These are phyloP conservation scores for Hydrolagus colliei DNA, from an alignment of 2,797 vertebrate species.

Conservation along the genomic window DNA sequence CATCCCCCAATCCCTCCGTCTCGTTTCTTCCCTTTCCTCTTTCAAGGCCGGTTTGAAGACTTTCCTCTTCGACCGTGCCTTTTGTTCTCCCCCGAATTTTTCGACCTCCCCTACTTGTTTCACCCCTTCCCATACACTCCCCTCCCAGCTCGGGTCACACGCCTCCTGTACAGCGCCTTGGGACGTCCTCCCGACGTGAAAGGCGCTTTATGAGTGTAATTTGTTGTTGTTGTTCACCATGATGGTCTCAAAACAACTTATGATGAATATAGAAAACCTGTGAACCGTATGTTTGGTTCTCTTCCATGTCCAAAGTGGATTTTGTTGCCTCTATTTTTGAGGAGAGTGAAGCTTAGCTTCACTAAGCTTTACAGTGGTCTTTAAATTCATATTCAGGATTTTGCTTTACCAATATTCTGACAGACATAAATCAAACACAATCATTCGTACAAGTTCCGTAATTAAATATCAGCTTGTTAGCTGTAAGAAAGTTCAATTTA, in stretches of 20 bases:
- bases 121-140: no score
- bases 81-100: no score
- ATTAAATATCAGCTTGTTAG: conserved; percentile 20
- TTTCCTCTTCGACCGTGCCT: no score
- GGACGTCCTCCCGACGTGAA: no score
- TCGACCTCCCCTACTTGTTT: no score
- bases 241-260: neutral
- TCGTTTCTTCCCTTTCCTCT: no score
- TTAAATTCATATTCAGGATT: conserved; percentile 9
- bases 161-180: no score
- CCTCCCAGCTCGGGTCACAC: no score
- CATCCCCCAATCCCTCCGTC: no score
- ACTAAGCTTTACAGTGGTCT: neutral
- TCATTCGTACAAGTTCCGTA: neutral
- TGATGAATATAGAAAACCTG: neutral
- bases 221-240: no score
- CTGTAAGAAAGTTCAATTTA: conserved; percentile 12
- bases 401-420: neutral
- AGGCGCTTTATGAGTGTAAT: no score
- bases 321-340: neutral
- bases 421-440: conserved; percentile 1
- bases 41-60: no score
- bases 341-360: neutral
- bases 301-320: neutral
- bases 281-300: neutral